Evolutionary conservation across 2,888 invertebrate species (phyloP), one percentile per base, ranked within the genome.

Genomic region (Baronia brevicornis): DNA sequence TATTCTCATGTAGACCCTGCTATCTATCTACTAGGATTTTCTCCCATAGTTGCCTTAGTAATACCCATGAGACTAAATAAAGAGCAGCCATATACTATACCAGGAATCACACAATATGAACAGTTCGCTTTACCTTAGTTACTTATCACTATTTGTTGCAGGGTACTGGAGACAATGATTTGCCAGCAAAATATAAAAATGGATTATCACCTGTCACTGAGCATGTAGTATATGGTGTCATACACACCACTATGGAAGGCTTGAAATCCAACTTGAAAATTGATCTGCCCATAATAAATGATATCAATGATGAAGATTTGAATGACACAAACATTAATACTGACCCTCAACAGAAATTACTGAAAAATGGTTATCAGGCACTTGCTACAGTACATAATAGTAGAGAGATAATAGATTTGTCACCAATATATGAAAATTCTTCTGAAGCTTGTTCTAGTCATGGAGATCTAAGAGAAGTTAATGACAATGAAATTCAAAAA

Each of bases 361-460:
- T 68, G 24, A 84, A 73, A 41, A 79, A 77, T 60, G 78, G 79
- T 2, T 84, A 82, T 29, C 80, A 84, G 44, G 61, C 71, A 3
- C 45, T 79, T 3, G 57, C 70, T 4, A 67, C 59, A 20, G 45
- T 71, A 7, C 66, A 70, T 38, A 72, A 55, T 38, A 80, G 78
- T 41, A 59, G 84, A 12, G 85, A 85, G 39, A 72, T 84, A 13
- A 74, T 84, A 29, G 84, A 85, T 39, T 45, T 85, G 26, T 85
- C 85, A 21, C 84, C 85, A 1, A 85, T 85, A 26, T 84, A 84
- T 42, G 85, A 85, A 46, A 84, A 85, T 42, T 84, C 84, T 5
- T 84, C 84, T 1, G 85, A 85, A 55, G 84, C 84, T 11, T 84
- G 78, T 42, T 84, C 84, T 1, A 85, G 84, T 43, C 79, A 77